Evolutionary conservation across 2,888 invertebrate genomes (phyloP).

Genomic region (Tetragnatha montana): DNA sequence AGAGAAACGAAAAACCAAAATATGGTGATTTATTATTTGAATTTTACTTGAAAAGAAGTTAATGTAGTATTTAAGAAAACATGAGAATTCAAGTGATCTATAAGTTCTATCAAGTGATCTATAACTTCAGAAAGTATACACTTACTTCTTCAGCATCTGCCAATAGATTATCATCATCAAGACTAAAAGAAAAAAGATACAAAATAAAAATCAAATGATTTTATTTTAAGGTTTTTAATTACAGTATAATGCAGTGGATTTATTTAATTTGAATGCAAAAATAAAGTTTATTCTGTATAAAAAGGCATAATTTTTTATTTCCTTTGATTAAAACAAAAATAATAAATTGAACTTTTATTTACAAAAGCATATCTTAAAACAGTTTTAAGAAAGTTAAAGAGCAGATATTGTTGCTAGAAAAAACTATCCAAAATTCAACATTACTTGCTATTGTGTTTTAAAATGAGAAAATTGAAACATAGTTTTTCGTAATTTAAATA

Average conservation of each 20-base stretch:
- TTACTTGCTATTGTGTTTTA: no score
- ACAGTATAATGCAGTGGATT: neutral
- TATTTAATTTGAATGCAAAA: neutral
- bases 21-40: neutral
- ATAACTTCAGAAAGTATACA: neutral
- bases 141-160: constrained; percentile 75
- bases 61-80: neutral
- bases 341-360: neutral
- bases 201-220: neutral
- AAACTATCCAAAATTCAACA: no score
- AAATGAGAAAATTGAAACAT: no score
- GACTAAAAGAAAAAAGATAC: constrained; percentile 38
- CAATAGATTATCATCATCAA: constrained; percentile 73
- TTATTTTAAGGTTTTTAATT: constrained; percentile 6
- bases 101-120: neutral
- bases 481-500: no score
- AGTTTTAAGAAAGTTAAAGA: no score
- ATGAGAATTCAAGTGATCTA: neutral
- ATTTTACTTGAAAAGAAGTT: neutral
- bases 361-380: neutral
- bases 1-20: neutral
- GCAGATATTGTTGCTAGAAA: no score
- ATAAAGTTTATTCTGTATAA: neutral
- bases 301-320: neutral
- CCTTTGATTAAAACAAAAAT: neutral